These are phyloP conservation scores for Chloroceryle amazona DNA, from an alignment of 2,797 vertebrate genomes.

Conservation along the genomic window DNA sequence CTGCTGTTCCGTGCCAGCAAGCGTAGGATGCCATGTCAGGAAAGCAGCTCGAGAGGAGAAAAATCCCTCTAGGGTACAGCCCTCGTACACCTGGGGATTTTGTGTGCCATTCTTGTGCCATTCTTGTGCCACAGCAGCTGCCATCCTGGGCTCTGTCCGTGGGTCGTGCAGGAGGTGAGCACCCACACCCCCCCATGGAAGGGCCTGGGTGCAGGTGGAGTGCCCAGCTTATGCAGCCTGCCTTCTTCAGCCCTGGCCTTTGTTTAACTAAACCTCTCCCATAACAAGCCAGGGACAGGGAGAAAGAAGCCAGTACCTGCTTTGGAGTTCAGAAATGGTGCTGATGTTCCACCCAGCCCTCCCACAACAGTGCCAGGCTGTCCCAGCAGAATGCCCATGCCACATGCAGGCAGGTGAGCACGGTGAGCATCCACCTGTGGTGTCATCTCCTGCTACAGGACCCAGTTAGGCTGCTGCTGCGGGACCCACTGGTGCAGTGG, in stretches of 20 bases:
- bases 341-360: accelerated
- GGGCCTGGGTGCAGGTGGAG: accelerated
- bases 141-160: accelerated
- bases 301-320: neutral
- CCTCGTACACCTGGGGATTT: neutral
- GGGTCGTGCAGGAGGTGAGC: neutral
- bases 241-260: accelerated
- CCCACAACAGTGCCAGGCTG: neutral
- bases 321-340: neutral
- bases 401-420: neutral
- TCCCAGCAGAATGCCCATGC: accelerated
- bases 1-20: neutral
- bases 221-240: neutral
- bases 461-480: accelerated
- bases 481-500: neutral
- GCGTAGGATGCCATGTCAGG: accelerated
- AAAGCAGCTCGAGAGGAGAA: neutral
- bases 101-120: accelerated
- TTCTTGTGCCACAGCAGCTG: neutral
- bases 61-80: accelerated
- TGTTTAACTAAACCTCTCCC: neutral
- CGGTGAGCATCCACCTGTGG: accelerated
- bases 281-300: neutral
- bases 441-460: neutral
- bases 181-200: accelerated